Conservation (phyloP, 2,797 vertebrate species). For the Tolypeutes matacus region DNA sequence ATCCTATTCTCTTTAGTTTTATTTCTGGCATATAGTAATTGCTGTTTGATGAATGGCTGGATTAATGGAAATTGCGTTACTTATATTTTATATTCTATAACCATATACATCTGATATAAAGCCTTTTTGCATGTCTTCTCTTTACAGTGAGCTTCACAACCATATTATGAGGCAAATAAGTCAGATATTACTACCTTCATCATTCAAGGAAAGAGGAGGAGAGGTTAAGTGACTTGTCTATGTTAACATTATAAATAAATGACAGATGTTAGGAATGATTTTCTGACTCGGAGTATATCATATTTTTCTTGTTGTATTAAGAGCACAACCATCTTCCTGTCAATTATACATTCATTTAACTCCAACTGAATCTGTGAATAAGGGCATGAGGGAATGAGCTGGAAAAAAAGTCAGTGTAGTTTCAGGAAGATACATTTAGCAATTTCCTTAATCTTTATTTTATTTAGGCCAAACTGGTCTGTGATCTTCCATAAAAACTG, state of each 20-base stretch:
- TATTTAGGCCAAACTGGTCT: conserved; percentile 14
- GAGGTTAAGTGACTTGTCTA: not conserved
- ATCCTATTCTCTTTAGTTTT: not conserved
- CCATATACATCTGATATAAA: not conserved
- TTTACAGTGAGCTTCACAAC: not conserved
- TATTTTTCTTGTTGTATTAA: conserved; percentile 8
- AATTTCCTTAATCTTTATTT: conserved; percentile 41
- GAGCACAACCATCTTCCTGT: not conserved
- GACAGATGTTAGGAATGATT: not conserved
- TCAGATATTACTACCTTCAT: not conserved
- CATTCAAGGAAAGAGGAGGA: not conserved
- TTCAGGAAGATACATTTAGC: conserved; percentile 50
- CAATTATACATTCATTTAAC: conserved; percentile 57
- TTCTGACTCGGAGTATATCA: not conserved
- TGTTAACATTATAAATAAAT: conserved; percentile 12
- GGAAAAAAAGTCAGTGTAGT: not conserved
- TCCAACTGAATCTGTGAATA: conserved; percentile 1
- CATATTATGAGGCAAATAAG: not conserved
- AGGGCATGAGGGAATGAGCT: not conserved
- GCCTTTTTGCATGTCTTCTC: not conserved
- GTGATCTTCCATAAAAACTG: conserved; percentile 35
- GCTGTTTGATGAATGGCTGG: not conserved
- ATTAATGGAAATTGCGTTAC: conserved; percentile 24
- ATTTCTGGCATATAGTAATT: not conserved
- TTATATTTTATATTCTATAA: conserved; percentile 25